These are phyloP conservation scores for Pyxicephalus adspersus DNA, from an alignment of 2,113 vertebrate genomes.

Conservation along the genomic window DNA sequence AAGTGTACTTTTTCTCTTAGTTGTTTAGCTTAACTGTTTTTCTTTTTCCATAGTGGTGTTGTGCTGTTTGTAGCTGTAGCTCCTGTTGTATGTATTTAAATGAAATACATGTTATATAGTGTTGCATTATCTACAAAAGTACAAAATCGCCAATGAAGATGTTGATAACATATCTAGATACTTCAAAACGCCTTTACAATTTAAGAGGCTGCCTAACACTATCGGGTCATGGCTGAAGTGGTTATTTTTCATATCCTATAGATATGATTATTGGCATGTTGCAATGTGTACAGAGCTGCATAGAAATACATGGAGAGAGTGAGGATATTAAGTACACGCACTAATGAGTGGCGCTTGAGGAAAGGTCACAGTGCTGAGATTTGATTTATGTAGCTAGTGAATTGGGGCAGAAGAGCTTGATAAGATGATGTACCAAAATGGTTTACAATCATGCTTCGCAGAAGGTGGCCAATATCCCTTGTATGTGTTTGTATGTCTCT, in stretches of 20 bases:
- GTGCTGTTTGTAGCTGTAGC: neutral
- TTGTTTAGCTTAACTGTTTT: neutral
- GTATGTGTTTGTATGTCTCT: too few relatives aligned
- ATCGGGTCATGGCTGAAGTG: slow-evolving; percentile 15
- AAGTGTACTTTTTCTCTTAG: neutral
- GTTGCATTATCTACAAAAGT: neutral
- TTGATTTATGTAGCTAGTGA: slow-evolving; percentile 77
- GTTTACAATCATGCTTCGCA: slow-evolving; percentile 49
- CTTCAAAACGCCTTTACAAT: slow-evolving; percentile 47
- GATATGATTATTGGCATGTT: slow-evolving; percentile 53
- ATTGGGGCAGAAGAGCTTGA: slow-evolving; percentile 71
- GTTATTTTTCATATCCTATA: slow-evolving; percentile 46
- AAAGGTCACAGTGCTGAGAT: slow-evolving; percentile 73
- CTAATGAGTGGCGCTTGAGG: slow-evolving; percentile 68
- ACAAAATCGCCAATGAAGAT: neutral
- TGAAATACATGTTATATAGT: neutral
- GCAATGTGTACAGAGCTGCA: slow-evolving; percentile 30
- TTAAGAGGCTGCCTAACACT: slow-evolving; percentile 37
- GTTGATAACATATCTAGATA: slow-evolving; percentile 35
- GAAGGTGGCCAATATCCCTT: slow-evolving; percentile 12
- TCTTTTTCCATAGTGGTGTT: neutral
- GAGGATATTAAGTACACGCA: slow-evolving; percentile 64
- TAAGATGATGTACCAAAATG: slow-evolving; percentile 72
- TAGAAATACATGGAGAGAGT: slow-evolving; percentile 58
- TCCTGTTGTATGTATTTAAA: neutral